Conservation (phyloP, 2,888 invertebrate species). For the Willowsia nigromaculata region DNA sequence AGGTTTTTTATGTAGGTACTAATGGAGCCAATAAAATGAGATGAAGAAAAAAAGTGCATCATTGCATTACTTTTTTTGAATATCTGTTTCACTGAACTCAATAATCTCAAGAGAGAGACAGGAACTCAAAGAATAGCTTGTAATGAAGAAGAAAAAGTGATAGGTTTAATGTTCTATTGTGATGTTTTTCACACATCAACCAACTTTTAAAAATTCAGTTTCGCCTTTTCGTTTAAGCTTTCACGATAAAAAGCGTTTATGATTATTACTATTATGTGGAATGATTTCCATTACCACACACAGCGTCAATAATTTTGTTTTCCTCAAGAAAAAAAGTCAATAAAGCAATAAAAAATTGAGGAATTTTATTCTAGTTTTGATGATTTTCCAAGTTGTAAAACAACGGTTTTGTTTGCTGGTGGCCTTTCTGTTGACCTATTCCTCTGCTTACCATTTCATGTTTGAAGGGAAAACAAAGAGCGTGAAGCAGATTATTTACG, state of each 20-base stretch:
- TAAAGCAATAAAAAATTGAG: constrained; percentile 33
- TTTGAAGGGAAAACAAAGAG: neutral
- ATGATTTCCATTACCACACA: constrained; percentile 36
- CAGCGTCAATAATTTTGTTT: constrained; percentile 9
- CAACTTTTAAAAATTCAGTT: neutral
- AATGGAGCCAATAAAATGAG: neutral
- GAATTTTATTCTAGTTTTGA: constrained; percentile 19
- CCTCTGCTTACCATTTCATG: neutral
- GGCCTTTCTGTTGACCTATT: neutral
- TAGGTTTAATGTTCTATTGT: constrained; percentile 40
- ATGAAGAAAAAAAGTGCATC: neutral
- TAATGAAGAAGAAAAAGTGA: neutral
- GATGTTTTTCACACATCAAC: constrained; percentile 1
- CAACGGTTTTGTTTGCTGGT: neutral
- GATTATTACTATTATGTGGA: neutral
- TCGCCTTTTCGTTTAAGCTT: neutral
- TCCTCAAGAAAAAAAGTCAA: constrained; percentile 3
- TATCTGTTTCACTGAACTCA: neutral
- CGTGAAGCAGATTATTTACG: constrained; percentile 40
- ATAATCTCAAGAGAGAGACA: neutral
- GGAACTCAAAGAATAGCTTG: neutral
- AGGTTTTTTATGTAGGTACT: neutral
- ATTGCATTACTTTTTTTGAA: neutral
- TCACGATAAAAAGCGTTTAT: neutral
- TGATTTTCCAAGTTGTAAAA: neutral